phyloP scores from a whole-genome alignment of 2,888 invertebrate species.

The Nemapogon koenigi region DNA sequence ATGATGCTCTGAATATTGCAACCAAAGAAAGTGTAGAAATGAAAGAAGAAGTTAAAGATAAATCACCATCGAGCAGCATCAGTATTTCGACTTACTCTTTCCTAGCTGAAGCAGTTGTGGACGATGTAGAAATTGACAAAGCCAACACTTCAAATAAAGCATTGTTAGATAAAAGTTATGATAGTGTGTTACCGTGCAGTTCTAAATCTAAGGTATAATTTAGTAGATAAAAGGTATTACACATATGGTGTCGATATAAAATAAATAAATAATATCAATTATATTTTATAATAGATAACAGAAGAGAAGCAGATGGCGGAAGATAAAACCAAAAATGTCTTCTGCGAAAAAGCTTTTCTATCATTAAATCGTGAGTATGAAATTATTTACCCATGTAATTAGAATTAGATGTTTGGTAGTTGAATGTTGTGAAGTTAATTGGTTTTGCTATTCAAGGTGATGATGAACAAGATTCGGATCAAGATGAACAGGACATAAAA shows the following conservation, averaged over 20 bases:
- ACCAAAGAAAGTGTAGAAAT: conserved; percentile 21
- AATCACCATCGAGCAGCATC: conserved; percentile 19
- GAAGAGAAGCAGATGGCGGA: no score
- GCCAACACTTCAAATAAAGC: no score
- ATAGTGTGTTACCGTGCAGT: no score
- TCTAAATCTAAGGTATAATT: no score
- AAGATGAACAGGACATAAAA: conserved; percentile 24
- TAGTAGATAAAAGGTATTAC: no score
- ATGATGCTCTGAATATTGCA: conserved; percentile 25
- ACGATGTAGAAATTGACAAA: conserved; percentile 24
- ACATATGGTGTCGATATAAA: no score
- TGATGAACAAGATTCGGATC: conserved; percentile 46
- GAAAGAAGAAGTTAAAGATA: conserved; percentile 13
- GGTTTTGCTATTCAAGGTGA: conserved; percentile 28
- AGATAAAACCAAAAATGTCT: no score
- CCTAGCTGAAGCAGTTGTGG: conserved; percentile 27
- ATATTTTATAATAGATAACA: no score
- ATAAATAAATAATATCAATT: no score
- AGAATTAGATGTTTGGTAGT: background rate
- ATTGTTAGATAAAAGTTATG: no score
- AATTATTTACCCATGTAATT: background rate
- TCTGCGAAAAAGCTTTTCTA: no score
- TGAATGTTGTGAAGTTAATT: background rate
- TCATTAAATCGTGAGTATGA: conserved; percentile 12
- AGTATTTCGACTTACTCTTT: conserved; percentile 34